phyloP scores from a whole-genome alignment of 1,140 invertebrate genomes.

The Orchestia grillus region DNA sequence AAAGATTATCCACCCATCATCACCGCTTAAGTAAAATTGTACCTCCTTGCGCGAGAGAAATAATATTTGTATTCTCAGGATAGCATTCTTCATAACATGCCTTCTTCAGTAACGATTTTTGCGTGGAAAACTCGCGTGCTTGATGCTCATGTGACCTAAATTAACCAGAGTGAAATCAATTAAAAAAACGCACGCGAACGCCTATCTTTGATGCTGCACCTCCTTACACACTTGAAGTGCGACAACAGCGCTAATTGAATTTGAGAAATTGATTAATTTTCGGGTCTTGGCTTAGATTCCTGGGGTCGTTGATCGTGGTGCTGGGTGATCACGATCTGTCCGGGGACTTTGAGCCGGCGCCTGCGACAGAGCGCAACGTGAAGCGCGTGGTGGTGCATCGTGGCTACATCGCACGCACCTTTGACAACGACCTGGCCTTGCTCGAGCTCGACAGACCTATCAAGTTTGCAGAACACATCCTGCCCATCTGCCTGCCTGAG shows the following conservation, averaged over 20 bases:
- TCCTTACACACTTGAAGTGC: no score
- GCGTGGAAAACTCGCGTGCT: no score
- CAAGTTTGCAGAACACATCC: constrained; percentile 88
- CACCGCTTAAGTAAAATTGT: no score
- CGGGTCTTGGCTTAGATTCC: constrained; percentile 76
- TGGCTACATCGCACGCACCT: constrained; percentile 89
- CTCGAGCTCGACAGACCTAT: constrained; percentile 86
- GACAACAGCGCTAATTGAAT: neutral
- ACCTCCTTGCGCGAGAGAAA: no score
- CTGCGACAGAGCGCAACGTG: constrained; percentile 85
- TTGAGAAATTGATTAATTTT: neutral
- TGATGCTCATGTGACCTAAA: no score
- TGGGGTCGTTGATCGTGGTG: constrained; percentile 89
- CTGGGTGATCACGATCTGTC: constrained; percentile 92
- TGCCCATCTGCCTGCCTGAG: constrained; percentile 91
- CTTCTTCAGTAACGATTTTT: no score
- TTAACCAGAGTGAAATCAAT: no score
- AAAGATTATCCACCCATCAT: no score
- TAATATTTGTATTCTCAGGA: no score
- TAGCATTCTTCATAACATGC: no score
- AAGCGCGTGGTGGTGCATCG: constrained; percentile 88
- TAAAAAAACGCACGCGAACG: no score
- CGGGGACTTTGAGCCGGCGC: constrained; percentile 82
- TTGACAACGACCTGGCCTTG: constrained; percentile 90
- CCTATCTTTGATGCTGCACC: no score